phyloP scores from a whole-genome alignment of 2,113 vertebrate species.

The Toxotes chatareus region DNA sequence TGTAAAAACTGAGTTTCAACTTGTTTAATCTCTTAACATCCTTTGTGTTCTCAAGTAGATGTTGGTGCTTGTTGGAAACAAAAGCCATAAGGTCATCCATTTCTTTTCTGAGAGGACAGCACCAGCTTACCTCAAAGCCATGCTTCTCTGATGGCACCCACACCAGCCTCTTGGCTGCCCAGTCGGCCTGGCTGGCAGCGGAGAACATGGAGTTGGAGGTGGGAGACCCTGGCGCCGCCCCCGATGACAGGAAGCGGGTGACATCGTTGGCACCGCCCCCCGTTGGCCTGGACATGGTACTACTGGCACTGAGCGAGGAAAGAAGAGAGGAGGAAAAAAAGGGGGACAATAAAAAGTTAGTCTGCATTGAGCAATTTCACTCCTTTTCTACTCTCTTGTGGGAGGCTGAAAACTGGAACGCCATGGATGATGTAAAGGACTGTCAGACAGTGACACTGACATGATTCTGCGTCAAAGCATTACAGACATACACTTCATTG shows the following conservation, averaged over 20 bases:
- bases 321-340: conserved; percentile 30
- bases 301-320: conserved; percentile 65
- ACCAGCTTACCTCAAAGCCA: conserved; percentile 85
- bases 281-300: conserved; percentile 81
- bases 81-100: too few species aligned
- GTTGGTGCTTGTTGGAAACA: conserved; percentile 9
- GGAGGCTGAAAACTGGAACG: conserved; percentile 38
- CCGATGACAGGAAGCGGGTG: conserved; percentile 82
- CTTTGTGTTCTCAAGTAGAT: neutral
- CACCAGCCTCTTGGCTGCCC: conserved; percentile 87
- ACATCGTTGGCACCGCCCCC: conserved; percentile 83
- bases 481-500: conserved; percentile 35
- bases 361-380: conserved; percentile 1
- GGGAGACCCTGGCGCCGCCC: conserved; percentile 75
- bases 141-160: conserved; percentile 89
- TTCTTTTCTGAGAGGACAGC: neutral
- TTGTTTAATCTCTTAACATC: neutral
- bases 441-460: conserved; percentile 65
- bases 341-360: conserved; percentile 23
- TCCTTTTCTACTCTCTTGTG: neutral
- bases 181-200: conserved; percentile 86
- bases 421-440: conserved; percentile 1
- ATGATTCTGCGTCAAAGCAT: conserved; percentile 39
- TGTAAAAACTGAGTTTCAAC: conserved; percentile 7
- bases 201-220: conserved; percentile 72